A percentile compares a stretch with the other conserved stretches of the same genome.
phyloP scores from a whole-genome alignment of 2,888 invertebrate species.

The Dicycla oo region DNA sequence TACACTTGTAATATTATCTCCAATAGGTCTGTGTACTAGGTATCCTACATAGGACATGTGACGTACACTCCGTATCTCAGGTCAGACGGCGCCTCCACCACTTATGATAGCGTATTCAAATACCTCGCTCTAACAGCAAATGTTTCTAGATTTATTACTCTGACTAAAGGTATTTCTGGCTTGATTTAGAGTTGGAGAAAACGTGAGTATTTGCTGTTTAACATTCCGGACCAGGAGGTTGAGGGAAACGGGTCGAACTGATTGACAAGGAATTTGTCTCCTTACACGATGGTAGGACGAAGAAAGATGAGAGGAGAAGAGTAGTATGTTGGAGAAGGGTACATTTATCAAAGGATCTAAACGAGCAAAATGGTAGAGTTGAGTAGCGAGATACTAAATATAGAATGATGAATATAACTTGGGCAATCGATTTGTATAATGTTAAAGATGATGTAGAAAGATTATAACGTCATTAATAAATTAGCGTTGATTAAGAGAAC shows the following conservation, averaged over 20 bases:
- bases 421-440: neutral
- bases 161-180: conserved; percentile 30
- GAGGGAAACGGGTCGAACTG: conserved; percentile 32
- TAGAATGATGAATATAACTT: conserved; percentile 10
- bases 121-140: conserved; percentile 48
- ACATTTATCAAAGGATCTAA: conserved; percentile 3
- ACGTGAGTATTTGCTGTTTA: conserved; percentile 47
- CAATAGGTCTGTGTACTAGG: conserved; percentile 63
- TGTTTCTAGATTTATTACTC: conserved; percentile 45
- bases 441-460: conserved; percentile 8
- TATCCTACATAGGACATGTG: conserved; percentile 54
- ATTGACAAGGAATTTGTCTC: conserved; percentile 59
- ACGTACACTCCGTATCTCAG: conserved; percentile 67
- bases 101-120: conserved; percentile 58
- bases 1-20: conserved; percentile 59
- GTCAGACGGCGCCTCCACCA: conserved; percentile 69
- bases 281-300: neutral
- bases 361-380: neutral
- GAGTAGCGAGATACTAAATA: neutral
- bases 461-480: conserved; percentile 25
- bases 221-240: conserved; percentile 38
- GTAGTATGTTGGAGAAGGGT: neutral
- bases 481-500: conserved; percentile 2
- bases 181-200: conserved; percentile 48
- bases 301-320: neutral